Conservation (phyloP, 2,797 vertebrate genomes). For the Esox masquinongy region DNA sequence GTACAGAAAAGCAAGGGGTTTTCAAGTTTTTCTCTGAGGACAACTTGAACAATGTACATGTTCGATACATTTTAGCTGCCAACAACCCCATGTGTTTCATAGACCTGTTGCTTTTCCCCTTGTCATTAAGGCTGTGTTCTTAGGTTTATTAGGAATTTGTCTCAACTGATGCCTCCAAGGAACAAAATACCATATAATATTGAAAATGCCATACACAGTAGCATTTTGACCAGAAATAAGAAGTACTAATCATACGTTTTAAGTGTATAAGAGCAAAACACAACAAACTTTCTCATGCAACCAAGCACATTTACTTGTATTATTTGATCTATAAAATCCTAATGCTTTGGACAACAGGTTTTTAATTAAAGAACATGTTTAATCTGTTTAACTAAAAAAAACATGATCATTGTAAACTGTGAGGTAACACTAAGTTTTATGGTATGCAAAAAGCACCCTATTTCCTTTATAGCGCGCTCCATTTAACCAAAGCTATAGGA, state of each 20-base stretch:
- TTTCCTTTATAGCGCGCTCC: background rate
- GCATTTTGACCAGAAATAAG: background rate
- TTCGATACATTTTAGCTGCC: slow-evolving; percentile 3
- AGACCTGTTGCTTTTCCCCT: background rate
- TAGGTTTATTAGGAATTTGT: background rate
- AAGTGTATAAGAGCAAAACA: background rate
- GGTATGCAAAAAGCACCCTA: background rate
- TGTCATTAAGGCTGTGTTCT: background rate
- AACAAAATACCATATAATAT: slow-evolving; percentile 1
- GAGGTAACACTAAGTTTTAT: background rate
- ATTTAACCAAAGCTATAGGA: background rate
- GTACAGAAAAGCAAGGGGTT: background rate
- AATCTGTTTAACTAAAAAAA: slow-evolving; percentile 7
- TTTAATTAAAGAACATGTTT: background rate
- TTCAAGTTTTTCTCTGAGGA: slow-evolving; percentile 14
- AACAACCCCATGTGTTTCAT: background rate
- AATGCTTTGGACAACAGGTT: background rate
- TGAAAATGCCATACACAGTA: background rate
- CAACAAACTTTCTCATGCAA: slow-evolving; percentile 1
- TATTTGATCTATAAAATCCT: background rate
- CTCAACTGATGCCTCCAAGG: background rate
- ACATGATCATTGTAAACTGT: slow-evolving; percentile 11
- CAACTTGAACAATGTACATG: background rate
- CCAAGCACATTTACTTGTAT: background rate
- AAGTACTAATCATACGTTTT: background rate